Evolutionary conservation across 2,113 vertebrate genomes (phyloP).

Genomic region (Colistium nudipinnis): DNA sequence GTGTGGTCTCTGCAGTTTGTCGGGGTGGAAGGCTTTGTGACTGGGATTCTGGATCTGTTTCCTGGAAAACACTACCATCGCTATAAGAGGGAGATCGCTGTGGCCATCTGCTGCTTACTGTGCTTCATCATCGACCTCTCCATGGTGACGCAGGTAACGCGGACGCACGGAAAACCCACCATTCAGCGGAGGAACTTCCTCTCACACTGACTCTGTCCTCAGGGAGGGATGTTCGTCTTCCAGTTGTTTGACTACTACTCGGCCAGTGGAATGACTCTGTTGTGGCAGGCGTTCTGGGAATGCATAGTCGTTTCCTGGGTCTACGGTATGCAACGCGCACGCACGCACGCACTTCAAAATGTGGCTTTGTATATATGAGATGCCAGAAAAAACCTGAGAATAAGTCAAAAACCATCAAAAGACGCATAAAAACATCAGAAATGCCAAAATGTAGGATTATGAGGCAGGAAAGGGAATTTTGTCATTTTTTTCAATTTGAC

Average conservation of each 20-base stretch:
- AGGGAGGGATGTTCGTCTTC: slow-evolving; percentile 89
- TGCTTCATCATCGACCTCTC: slow-evolving; percentile 87
- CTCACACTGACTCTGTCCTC: slow-evolving; percentile 2
- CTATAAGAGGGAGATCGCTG: slow-evolving; percentile 80
- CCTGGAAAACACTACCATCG: slow-evolving; percentile 77
- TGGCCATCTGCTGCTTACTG: slow-evolving; percentile 80
- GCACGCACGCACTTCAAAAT: slow-evolving; percentile 24
- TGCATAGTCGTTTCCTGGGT: slow-evolving; percentile 87
- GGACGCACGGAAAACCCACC: too few relatives aligned
- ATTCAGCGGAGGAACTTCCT: too few relatives aligned
- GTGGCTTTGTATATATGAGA: too few relatives aligned
- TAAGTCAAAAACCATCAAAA: too few relatives aligned
- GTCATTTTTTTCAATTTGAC: too few relatives aligned
- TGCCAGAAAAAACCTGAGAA: too few relatives aligned
- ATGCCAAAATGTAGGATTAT: too few relatives aligned
- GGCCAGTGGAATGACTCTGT: slow-evolving; percentile 86
- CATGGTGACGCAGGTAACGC: slow-evolving; percentile 86
- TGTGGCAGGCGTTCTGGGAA: slow-evolving; percentile 89
- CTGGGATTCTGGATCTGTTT: slow-evolving; percentile 84
- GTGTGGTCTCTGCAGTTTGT: slow-evolving; percentile 77
- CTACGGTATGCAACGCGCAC: slow-evolving; percentile 77
- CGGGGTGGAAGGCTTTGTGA: slow-evolving; percentile 86
- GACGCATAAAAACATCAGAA: neutral
- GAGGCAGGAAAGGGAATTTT: too few relatives aligned
- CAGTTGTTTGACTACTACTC: slow-evolving; percentile 88